phyloP scores from a whole-genome alignment of 2,888 invertebrate genomes.

The Cheilosia vulpina region DNA sequence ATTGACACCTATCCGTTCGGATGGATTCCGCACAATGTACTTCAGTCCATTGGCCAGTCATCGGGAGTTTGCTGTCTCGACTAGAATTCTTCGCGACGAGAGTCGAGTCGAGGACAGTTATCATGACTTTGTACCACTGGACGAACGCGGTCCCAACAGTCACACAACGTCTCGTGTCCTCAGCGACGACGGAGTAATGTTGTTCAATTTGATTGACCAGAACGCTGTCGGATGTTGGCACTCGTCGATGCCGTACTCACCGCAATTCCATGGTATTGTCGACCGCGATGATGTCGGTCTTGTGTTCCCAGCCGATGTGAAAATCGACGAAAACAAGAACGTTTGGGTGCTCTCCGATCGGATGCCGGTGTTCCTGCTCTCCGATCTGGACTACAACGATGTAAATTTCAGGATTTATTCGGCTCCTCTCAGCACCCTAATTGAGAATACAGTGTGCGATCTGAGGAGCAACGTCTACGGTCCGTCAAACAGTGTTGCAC shows the following conservation, averaged over 20 bases:
- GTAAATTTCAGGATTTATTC: conserved; percentile 91
- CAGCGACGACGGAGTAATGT: conserved; percentile 89
- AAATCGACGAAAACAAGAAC: conserved; percentile 88
- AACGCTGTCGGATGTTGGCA: conserved; percentile 94
- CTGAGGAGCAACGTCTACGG: conserved; percentile 80
- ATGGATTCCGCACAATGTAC: conserved; percentile 89
- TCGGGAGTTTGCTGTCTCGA: conserved; percentile 91
- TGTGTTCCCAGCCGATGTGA: conserved; percentile 91
- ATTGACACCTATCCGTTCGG: conserved; percentile 87
- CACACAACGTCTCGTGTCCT: conserved; percentile 91
- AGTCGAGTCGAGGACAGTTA: conserved; percentile 88
- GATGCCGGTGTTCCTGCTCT: conserved; percentile 91
- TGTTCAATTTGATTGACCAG: conserved; percentile 91
- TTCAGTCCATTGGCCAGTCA: conserved; percentile 92
- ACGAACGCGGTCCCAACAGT: conserved; percentile 87
- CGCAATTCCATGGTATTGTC: conserved; percentile 88
- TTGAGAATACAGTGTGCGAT: conserved; percentile 90
- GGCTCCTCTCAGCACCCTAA: conserved; percentile 87
- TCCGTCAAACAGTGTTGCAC: conserved; percentile 78
- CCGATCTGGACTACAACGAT: conserved; percentile 89
- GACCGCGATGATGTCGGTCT: conserved; percentile 90
- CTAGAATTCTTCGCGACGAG: conserved; percentile 88
- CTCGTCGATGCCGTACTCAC: conserved; percentile 86
- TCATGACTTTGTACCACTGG: conserved; percentile 87
- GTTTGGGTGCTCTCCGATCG: conserved; percentile 93